Evolutionary conservation across 1,140 invertebrate species (phyloP), one percentile per base, ranked within the genome.

Genomic region (Oreohelix idahoensis): DNA sequence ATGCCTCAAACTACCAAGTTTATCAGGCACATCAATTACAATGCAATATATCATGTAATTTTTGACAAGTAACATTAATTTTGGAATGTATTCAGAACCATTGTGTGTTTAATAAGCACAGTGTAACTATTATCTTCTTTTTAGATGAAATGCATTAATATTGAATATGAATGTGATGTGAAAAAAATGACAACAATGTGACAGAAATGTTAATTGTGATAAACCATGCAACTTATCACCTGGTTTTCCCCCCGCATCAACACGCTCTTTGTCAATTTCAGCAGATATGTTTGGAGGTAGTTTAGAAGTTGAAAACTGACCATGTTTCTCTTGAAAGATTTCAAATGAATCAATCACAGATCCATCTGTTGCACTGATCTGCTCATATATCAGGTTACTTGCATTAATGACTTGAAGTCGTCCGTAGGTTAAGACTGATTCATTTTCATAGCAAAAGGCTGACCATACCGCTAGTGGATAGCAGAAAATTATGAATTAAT

Each of bases 301-400:
- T 10, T 70, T 29, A 15, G 81, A 74, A 5, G 74, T 84, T 17
- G 53, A 74, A 81, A 87, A 87, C 17, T 85, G 86, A 35, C 87
- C 89, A 38, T 90, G 89, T n/a, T 83, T 79, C 2, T 86, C 83
- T 79, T 89, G 87, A 2, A 76, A 66, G 32, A 90, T 84, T 84
- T 85, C 87, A 29, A 90, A 77, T 5, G 86, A 86, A 79, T 90
- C 89, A 17, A 90, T 36, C 2, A 88, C 79, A n/a, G 70, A 35
- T 42, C 80, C 81, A 71, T 80, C 77, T 32, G 81, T 66, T 17
- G 84, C 71, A 15, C 96, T 97, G 39, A 98, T 95, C 94, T 99
- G 97, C 92, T 98, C 96, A 84, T 98, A 93, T 90, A 97, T 95
- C 13, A 99, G 88, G 93, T 98, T 97, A 13, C 97, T 97, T 29